Conservation (phyloP, 2,888 invertebrate species). For the Diplolepis rosae region DNA sequence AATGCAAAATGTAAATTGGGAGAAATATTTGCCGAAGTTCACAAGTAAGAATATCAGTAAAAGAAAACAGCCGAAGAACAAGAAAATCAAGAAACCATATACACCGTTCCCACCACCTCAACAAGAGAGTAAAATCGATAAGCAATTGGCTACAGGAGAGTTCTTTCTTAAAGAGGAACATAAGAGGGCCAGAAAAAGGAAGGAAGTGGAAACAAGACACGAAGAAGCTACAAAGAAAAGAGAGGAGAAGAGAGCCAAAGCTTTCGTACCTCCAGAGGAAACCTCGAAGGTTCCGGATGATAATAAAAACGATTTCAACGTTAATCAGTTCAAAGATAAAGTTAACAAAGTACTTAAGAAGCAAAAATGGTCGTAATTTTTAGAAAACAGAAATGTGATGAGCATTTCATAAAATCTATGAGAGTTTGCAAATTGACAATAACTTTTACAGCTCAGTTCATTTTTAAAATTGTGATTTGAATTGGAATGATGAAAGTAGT, state of each 20-base stretch:
- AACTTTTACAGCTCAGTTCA: not conserved
- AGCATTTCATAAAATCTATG: not conserved
- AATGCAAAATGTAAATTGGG: constrained; percentile 96
- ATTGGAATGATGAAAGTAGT: too few species aligned
- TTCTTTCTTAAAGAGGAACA: constrained; percentile 95
- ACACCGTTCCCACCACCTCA: constrained; percentile 98
- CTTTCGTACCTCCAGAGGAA: constrained; percentile 89
- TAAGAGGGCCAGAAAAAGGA: constrained; percentile 81
- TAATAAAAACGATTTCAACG: constrained; percentile 77
- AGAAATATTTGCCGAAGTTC: constrained; percentile 95
- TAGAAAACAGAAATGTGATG: not conserved
- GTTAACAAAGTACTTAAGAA: constrained; percentile 77
- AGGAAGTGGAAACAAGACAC: constrained; percentile 87
- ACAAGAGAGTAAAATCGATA: constrained; percentile 94
- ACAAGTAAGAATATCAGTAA: constrained; percentile 91
- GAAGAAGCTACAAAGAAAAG: constrained; percentile 82
- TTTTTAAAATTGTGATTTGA: too few species aligned
- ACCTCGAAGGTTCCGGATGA: constrained; percentile 60
- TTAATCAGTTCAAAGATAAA: constrained; percentile 84
- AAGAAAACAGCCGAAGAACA: constrained; percentile 90
- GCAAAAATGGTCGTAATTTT: constrained; percentile 33
- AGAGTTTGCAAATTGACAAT: not conserved
- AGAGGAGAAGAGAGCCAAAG: constrained; percentile 85
- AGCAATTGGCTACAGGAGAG: constrained; percentile 94
- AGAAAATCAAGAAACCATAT: constrained; percentile 92